Percentiles rank a stretch among this genome's conserved stretches.
phyloP scores from a whole-genome alignment of 2,888 invertebrate genomes.

The Diaprepes abbreviatus region DNA sequence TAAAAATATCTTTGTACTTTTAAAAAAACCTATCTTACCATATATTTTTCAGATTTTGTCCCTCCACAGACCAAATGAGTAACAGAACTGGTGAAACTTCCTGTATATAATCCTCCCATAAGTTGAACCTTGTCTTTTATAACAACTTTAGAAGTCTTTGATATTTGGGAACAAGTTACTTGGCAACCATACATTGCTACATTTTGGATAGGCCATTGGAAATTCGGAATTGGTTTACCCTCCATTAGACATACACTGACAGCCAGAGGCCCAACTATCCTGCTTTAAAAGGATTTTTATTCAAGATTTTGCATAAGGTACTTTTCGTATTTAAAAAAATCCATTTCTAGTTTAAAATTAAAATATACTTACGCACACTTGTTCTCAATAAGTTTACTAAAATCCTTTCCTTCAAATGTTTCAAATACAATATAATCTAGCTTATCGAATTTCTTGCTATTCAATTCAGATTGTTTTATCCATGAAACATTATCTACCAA shows the following conservation, averaged over 20 bases:
- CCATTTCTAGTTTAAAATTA: too few relatives aligned
- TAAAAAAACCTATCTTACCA: too few relatives aligned
- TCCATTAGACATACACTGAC: conserved; percentile 80
- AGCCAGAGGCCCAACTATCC: conserved; percentile 88
- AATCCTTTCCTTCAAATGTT: conserved; percentile 81
- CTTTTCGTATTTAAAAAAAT: too few relatives aligned
- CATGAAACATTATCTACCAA: conserved; percentile 75
- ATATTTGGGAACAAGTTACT: conserved; percentile 74
- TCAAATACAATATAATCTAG: conserved; percentile 85
- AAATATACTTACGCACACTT: conserved; percentile 80
- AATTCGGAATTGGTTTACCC: conserved; percentile 81
- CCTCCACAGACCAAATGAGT: conserved; percentile 88
- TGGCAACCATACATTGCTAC: conserved; percentile 83
- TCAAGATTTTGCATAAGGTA: too few relatives aligned
- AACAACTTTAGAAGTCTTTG: conserved; percentile 68
- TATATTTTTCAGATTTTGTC: conserved; percentile 83
- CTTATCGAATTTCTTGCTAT: conserved; percentile 71
- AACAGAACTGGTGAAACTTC: conserved; percentile 75
- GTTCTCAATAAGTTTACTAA: conserved; percentile 74
- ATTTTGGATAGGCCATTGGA: conserved; percentile 82
- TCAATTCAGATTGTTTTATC: conserved; percentile 75
- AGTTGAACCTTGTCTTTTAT: conserved; percentile 76
- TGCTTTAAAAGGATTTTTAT: conserved; percentile 65
- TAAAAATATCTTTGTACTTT: too few relatives aligned
- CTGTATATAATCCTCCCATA: conserved; percentile 83